phyloP scores from a whole-genome alignment of 2,888 invertebrate genomes.

The Mesorhabditis sp. region DNA sequence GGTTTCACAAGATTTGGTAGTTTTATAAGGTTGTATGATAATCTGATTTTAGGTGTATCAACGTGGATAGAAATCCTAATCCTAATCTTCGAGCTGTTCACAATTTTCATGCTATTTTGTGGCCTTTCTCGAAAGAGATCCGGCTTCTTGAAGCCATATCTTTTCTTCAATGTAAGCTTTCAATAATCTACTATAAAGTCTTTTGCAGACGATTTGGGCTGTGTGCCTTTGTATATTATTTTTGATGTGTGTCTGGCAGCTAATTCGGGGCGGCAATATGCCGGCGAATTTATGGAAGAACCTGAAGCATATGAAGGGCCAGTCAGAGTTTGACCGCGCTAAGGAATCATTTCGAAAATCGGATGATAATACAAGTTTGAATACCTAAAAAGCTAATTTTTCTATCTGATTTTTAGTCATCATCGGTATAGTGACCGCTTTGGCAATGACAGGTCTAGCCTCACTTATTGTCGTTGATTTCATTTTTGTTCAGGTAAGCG shows the following conservation, averaged over 20 bases:
- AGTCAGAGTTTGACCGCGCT: not conserved
- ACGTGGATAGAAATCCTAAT: slow-evolving; percentile 1
- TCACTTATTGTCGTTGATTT: slow-evolving; percentile 62
- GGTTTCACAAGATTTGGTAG: slow-evolving; percentile 25
- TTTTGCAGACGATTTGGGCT: not conserved
- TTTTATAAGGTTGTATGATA: not conserved
- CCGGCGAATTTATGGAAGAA: not conserved
- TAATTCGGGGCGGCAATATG: not conserved
- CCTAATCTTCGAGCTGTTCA: slow-evolving; percentile 3
- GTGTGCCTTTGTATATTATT: not conserved
- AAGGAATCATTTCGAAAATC: not conserved
- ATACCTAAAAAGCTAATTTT: not conserved
- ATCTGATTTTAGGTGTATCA: not conserved
- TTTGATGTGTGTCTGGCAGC: not conserved
- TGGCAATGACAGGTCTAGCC: slow-evolving; percentile 80
- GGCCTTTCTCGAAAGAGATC: slow-evolving; percentile 34
- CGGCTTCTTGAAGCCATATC: slow-evolving; percentile 33
- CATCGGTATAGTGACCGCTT: slow-evolving; percentile 66
- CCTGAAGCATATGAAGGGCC: not conserved
- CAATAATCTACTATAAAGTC: not conserved
- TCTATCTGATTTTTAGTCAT: not conserved
- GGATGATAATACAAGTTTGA: not conserved
- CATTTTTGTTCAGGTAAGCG: slow-evolving; percentile 29
- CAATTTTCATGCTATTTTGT: slow-evolving; percentile 6
- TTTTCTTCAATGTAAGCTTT: slow-evolving; percentile 32